Percentiles rank a stretch among this genome's conserved stretches.
These are phyloP conservation scores for Tricholauxania praeusta DNA, from an alignment of 2,888 invertebrate species.

Conservation along the genomic window DNA sequence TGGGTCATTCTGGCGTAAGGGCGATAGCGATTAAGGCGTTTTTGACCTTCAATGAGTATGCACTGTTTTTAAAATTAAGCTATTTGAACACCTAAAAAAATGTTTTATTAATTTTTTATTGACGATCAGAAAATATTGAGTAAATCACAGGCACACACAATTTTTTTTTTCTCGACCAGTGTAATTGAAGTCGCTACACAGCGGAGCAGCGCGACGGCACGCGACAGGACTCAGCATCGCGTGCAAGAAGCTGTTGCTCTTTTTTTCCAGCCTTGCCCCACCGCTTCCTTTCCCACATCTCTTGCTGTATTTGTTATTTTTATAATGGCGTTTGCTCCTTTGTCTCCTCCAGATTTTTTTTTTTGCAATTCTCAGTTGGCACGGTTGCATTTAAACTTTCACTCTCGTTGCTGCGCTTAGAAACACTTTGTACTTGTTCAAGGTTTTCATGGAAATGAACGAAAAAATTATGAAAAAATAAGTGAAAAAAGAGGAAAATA, in stretches of 20 bases:
- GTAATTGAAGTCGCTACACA: background rate
- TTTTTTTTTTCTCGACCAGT: background rate
- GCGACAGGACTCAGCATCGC: background rate
- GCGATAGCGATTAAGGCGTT: no score
- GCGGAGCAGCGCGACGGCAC: background rate
- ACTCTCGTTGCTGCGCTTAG: constrained; percentile 14
- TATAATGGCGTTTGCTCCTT: constrained; percentile 3
- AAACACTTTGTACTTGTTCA: constrained; percentile 12
- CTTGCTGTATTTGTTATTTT: background rate
- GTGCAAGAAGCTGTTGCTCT: constrained; percentile 14
- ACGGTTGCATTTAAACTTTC: constrained; percentile 12
- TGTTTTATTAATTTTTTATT: no score
- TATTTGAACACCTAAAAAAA: no score
- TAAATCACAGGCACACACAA: no score
- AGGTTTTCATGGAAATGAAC: constrained; percentile 7
- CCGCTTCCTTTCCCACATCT: background rate
- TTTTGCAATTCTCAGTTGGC: no score
- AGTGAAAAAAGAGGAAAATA: background rate
- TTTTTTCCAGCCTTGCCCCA: background rate
- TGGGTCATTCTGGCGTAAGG: no score
- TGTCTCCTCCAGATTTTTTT: background rate
- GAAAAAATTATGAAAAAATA: constrained; percentile 2
- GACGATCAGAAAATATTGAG: no score
- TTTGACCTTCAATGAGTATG: no score
- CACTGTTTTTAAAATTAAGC: no score